Conservation (phyloP, 2,797 vertebrate species). For the Poecilia velifera region DNA sequence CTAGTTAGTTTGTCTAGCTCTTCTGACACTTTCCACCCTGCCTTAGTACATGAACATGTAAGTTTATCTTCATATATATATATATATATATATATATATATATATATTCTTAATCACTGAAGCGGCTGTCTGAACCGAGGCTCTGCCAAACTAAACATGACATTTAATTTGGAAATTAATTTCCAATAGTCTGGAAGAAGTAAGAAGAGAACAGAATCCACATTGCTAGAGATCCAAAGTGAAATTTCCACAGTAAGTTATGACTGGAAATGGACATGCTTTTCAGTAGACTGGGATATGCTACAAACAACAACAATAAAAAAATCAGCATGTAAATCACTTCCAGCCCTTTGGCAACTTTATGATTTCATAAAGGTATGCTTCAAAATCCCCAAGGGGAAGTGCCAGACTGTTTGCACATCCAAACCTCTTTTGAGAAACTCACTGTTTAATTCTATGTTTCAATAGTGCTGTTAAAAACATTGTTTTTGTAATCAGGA, state of each 20-base stretch:
- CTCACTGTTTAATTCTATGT: background rate
- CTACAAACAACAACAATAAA: no score
- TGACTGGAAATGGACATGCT: background rate
- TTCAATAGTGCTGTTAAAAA: background rate
- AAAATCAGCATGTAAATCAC: no score
- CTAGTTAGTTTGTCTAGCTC: background rate
- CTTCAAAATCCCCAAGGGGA: background rate
- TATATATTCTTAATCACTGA: no score
- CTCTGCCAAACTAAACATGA: no score
- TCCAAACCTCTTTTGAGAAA: background rate
- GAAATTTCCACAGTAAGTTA: background rate
- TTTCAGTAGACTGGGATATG: background rate
- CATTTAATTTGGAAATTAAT: background rate
- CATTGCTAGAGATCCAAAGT: background rate
- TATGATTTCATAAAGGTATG: no score
- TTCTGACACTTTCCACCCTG: background rate
- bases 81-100: no score
- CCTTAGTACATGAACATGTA: background rate
- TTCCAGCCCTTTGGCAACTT: no score
- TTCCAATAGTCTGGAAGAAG: background rate
- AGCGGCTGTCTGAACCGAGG: no score
- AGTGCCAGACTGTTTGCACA: background rate
- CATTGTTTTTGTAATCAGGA: background rate
- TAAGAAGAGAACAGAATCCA: background rate
- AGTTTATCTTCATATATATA: background rate